Evolutionary conservation across 1,140 invertebrate species (phyloP).

Genomic region (Drosophila ambigua): DNA sequence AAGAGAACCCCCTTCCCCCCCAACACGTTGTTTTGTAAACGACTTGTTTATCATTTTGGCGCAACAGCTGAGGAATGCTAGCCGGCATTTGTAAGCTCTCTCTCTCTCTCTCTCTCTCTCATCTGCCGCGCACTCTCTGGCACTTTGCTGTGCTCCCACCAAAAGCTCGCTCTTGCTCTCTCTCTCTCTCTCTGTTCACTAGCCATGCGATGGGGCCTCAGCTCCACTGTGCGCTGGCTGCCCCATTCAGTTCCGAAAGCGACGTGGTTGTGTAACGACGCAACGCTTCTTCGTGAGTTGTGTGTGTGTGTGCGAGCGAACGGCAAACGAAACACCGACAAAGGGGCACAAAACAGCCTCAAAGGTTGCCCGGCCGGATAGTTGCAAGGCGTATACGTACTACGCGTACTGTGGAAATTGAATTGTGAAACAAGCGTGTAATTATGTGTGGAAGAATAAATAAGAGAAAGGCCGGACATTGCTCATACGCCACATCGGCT

Average conservation of each 20-base stretch:
- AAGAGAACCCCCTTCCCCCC: not conserved
- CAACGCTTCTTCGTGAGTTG: constrained; percentile 31
- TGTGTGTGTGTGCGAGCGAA: constrained; percentile 28
- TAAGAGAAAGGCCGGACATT: constrained; percentile 22
- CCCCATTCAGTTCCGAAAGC: constrained; percentile 66
- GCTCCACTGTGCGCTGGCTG: not conserved
- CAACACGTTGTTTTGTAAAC: constrained; percentile 53
- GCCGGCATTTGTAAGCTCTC: constrained; percentile 54
- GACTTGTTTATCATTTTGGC: constrained; percentile 57
- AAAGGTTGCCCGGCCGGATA: not conserved
- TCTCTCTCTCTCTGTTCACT: not conserved
- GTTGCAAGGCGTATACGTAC: constrained; percentile 10
- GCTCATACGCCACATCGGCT: constrained; percentile 63
- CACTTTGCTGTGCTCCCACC: constrained; percentile 4
- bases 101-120: constrained; percentile 1
- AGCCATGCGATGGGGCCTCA: not conserved
- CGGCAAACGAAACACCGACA: too few species aligned
- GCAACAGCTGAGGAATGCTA: constrained; percentile 46
- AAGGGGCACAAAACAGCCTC: too few species aligned
- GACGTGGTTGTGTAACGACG: constrained; percentile 83
- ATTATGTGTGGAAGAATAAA: constrained; percentile 40
- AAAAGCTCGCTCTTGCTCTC: constrained; percentile 33
- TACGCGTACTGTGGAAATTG: constrained; percentile 10
- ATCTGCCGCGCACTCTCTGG: not conserved
- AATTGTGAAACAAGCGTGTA: constrained; percentile 45